Base-by-base conservation (phyloP, 2,888 invertebrate genomes). In the Cephus nigrinus region DNA sequence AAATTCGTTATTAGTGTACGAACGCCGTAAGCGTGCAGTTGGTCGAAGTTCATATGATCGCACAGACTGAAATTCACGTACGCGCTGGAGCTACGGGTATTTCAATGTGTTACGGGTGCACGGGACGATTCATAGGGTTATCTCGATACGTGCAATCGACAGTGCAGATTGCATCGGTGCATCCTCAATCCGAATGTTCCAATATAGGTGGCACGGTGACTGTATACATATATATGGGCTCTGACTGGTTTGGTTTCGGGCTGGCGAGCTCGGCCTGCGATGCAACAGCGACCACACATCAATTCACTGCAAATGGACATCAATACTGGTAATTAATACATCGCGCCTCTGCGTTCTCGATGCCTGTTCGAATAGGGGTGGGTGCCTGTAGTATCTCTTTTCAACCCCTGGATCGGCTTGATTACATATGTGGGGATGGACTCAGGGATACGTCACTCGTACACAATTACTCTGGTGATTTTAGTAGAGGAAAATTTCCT, bases 241-340 rank as follows among this genome's bases (percentile, higher is more conserved):
- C 55, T 23, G 55, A 55, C 55, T 55, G 55, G 55, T 55, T 55
- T 55, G 55, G 55, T 55, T 55, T 55, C 71, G 71, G 32, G 31
- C 71, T 71, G 32, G 71, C 31, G 9, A 31, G 5, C 71, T 31
- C 71, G 12, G 32, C 12, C 31, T 23, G 71, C 90, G 90, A 90
- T 90, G 90, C 90, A 90, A 90, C 90, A 90, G 89, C 90, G 90
- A 91, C 91, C 91, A 91, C 91, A 91, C 91, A 91, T 91, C 91
- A 91, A 91, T 91, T 91, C 91, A 90, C 91, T 91, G 90, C 89
- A 91, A 91, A 91, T 91, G 91, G 91, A 91, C 91, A 91, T 91
- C 91, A 91, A 91, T 91, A 91, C 91, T 86, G 91, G 90, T 91
- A 91, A 91, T 91, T 91, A 91, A 91, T 91, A 91, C 91, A 91